phyloP scores from a whole-genome alignment of 2,888 invertebrate species.

The Agrotis puta region DNA sequence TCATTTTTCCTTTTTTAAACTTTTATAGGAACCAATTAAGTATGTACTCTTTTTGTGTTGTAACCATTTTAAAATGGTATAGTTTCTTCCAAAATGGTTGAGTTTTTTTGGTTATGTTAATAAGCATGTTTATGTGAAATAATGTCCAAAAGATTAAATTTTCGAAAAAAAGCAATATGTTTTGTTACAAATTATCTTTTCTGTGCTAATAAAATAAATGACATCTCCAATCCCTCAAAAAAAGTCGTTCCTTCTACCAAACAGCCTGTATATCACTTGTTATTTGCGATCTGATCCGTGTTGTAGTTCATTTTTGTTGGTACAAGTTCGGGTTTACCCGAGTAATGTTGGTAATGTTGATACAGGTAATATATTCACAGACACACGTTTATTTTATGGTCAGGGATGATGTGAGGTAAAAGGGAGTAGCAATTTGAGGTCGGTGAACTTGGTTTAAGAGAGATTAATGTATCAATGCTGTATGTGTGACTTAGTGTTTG shows the following conservation, averaged over 20 bases:
- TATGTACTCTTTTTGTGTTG: too few species aligned
- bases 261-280: conserved; percentile 14
- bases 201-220: not conserved
- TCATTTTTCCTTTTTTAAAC: too few species aligned
- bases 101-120: too few species aligned
- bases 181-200: not conserved
- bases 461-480: not conserved
- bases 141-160: too few species aligned
- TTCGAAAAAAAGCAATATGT: too few species aligned
- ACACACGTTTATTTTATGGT: conserved; percentile 28
- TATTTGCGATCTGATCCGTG: conserved; percentile 51
- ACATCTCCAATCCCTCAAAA: not conserved
- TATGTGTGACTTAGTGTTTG: too few species aligned
- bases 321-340: conserved; percentile 20
- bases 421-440: conserved; percentile 13
- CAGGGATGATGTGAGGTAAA: conserved; percentile 21
- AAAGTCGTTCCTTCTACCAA: not conserved
- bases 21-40: too few species aligned
- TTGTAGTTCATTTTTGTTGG: conserved; percentile 31
- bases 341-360: conserved; percentile 15
- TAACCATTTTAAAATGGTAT: too few species aligned
- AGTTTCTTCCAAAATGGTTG: too few species aligned
- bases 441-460: conserved; percentile 7
- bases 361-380: conserved; percentile 29
- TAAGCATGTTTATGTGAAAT: too few species aligned